Evolutionary conservation across 2,888 invertebrate species (phyloP).

Genomic region (Ichneumon xanthorius): DNA sequence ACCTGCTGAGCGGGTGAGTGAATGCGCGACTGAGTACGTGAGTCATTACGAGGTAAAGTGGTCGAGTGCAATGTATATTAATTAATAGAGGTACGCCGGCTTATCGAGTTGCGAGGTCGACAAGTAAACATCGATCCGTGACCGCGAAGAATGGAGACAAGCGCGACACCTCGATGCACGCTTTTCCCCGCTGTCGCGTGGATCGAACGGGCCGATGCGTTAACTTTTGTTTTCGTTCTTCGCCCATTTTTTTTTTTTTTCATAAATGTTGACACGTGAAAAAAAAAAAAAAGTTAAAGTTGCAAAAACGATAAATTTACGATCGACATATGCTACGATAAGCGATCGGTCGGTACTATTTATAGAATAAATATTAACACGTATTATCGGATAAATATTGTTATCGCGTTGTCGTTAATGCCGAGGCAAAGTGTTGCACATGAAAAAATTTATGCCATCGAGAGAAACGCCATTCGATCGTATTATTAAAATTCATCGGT

Average conservation of each 20-base stretch:
- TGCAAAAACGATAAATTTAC: slow-evolving; percentile 30
- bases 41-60: slow-evolving; percentile 23
- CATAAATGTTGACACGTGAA: background rate
- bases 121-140: slow-evolving; percentile 12
- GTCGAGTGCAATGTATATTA: slow-evolving; percentile 41
- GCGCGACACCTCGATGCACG: background rate
- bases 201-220: background rate
- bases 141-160: background rate
- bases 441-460: background rate
- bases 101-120: slow-evolving; percentile 34
- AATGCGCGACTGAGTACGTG: background rate
- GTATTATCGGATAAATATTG: slow-evolving; percentile 41
- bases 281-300: background rate
- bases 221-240: background rate
- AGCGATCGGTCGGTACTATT: slow-evolving; percentile 38
- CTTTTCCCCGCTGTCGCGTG: background rate
- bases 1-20: background rate
- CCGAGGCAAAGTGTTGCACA: background rate
- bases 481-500: background rate
- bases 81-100: slow-evolving; percentile 50
- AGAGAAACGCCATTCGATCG: background rate
- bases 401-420: slow-evolving; percentile 50
- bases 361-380: slow-evolving; percentile 10
- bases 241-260: background rate
- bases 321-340: slow-evolving; percentile 51